Conservation (phyloP, 2,797 vertebrate genomes). For the Phylloscopus collybita region DNA sequence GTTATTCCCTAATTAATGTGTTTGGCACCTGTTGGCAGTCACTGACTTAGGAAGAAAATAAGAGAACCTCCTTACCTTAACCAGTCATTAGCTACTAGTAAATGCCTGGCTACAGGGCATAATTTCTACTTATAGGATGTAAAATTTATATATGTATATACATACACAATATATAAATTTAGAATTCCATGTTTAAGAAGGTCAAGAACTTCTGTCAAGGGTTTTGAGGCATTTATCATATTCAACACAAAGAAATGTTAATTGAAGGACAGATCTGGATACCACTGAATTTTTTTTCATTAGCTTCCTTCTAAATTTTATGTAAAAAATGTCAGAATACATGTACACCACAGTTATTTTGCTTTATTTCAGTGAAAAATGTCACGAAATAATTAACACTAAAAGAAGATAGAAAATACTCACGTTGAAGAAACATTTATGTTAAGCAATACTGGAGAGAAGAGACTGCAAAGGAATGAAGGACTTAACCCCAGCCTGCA, state of each 20-base stretch:
- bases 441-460: neutral
- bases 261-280: neutral
- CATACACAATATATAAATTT: no score
- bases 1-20: neutral
- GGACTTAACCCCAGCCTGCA: neutral
- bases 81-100: neutral
- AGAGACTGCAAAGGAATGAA: neutral
- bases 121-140: neutral
- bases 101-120: neutral
- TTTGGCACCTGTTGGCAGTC: neutral
- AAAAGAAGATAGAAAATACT: neutral
- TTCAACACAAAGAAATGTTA: neutral
- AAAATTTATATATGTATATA: neutral
- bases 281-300: neutral
- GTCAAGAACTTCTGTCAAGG: neutral
- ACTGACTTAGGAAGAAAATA: neutral
- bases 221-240: neutral
- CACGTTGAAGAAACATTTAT: neutral
- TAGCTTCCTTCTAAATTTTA: neutral
- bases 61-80: neutral
- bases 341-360: neutral
- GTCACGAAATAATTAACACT: neutral
- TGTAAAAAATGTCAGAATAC: neutral
- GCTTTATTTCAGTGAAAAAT: neutral
- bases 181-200: neutral